Conservation (phyloP, 2,113 vertebrate genomes). For the Rhinoderma darwinii region DNA sequence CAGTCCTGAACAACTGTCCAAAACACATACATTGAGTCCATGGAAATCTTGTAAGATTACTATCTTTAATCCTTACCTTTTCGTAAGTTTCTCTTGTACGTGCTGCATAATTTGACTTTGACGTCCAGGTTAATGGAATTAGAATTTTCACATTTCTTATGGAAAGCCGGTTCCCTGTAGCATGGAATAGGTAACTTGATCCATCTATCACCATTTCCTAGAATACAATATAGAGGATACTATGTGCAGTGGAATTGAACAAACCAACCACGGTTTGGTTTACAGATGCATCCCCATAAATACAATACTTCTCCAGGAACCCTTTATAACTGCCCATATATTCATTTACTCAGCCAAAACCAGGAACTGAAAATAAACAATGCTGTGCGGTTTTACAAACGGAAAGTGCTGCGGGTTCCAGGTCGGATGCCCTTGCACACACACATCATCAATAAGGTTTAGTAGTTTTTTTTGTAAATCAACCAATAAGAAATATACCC, state of each 20-base stretch:
- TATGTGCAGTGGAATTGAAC: not conserved
- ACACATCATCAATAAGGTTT: no score
- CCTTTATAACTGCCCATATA: no score
- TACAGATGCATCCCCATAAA: no score
- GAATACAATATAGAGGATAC: conserved; percentile 50
- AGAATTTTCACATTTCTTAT: conserved; percentile 74
- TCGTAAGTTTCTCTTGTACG: conserved; percentile 72
- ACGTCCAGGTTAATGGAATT: conserved; percentile 71
- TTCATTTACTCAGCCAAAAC: no score
- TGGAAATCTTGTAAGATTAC: not conserved
- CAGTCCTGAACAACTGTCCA: no score
- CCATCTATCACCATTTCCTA: conserved; percentile 72
- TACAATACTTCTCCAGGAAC: no score
- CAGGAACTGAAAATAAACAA: no score
- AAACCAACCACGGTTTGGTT: not conserved
- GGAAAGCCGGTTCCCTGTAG: conserved; percentile 68
- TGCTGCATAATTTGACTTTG: conserved; percentile 62
- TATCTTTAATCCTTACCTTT: conserved; percentile 65
- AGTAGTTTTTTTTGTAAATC: no score
- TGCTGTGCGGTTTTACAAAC: no score
- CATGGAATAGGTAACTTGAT: conserved; percentile 71
- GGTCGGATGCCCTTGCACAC: no score
- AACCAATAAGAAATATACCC: no score
- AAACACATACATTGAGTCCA: not conserved
- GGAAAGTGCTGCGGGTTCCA: no score